Evolutionary conservation across 2,888 invertebrate species (phyloP), one percentile per base, ranked within the genome.

Genomic region (Hesperia comma): DNA sequence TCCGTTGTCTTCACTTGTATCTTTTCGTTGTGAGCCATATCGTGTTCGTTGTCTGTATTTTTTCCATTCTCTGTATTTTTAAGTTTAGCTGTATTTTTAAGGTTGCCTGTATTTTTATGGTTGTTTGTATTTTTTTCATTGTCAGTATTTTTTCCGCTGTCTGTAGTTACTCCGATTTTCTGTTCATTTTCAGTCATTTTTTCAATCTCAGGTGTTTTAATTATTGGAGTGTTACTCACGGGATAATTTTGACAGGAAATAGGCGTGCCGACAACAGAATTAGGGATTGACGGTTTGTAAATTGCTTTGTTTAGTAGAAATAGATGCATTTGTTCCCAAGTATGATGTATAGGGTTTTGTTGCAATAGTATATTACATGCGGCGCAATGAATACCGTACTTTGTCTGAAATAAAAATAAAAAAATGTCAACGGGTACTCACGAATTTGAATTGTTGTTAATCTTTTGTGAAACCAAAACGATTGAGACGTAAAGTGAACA

Each of bases 281-380:
- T 37, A 12, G 46, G 6, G 1, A 14, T 46, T 5, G 26, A 26
- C 17, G 46, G 46, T 17, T 7, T 17, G 17, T 7, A 46, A 17
- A 46, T 46, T 14, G 63, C 68, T 40, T 55, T 55, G 1, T 55
- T 63, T 1, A 69, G 33, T 32, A 63, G 61, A 3, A n/a, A 6
- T 1, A 57, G 8, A 49, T 72, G 71, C 15, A 19, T 53, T 12
- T 3, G 2, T 5, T 63, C 46, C 1, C 15, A 61, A 19, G 43
- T 70, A 63, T 7, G 15, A 0, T 15, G 14, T 1, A 40, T 14
- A 41, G 14, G 43, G 3, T 10, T 19, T 1, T 37, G 2, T 14
- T 49, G 17, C 0, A 70, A 63, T 14, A 40, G 6, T 0, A n/a
- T 8, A 63, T 72, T 61, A 49, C 71, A 72, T n/a, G 69, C 19